Evolutionary conservation across 2,113 vertebrate species (phyloP).

Genomic region (Podilymbus podiceps): DNA sequence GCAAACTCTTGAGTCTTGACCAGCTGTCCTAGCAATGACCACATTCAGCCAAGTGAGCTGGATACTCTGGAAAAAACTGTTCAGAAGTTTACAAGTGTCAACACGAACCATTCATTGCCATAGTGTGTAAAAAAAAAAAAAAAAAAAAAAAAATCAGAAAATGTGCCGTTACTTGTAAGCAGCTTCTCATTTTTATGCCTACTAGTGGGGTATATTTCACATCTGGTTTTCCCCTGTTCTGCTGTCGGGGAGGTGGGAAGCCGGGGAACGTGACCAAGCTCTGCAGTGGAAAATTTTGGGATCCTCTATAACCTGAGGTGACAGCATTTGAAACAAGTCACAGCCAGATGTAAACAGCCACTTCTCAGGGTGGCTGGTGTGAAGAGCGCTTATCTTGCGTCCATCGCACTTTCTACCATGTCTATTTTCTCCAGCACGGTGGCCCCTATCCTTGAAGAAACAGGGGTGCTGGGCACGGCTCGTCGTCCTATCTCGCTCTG

Average conservation of each 20-base stretch:
- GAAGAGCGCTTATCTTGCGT: background rate
- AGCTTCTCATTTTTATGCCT: background rate
- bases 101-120: background rate
- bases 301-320: background rate
- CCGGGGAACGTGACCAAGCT: background rate
- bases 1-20: background rate
- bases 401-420: fast-evolving
- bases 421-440: background rate
- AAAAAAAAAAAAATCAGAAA: background rate
- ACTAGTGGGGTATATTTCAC: background rate
- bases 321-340: background rate
- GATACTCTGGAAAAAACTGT: background rate
- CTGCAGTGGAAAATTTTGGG: background rate
- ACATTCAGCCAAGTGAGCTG: background rate
- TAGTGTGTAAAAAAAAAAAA: background rate
- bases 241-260: background rate
- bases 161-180: background rate
- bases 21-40: background rate
- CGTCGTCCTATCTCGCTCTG: fast-evolving
- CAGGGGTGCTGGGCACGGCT: background rate
- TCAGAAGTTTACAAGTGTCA: background rate
- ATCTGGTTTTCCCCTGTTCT: background rate
- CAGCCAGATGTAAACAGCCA: background rate
- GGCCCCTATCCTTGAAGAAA: background rate
- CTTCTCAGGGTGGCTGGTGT: background rate